Conservation (phyloP, 2,888 invertebrate genomes). For the Elmis aenea region DNA sequence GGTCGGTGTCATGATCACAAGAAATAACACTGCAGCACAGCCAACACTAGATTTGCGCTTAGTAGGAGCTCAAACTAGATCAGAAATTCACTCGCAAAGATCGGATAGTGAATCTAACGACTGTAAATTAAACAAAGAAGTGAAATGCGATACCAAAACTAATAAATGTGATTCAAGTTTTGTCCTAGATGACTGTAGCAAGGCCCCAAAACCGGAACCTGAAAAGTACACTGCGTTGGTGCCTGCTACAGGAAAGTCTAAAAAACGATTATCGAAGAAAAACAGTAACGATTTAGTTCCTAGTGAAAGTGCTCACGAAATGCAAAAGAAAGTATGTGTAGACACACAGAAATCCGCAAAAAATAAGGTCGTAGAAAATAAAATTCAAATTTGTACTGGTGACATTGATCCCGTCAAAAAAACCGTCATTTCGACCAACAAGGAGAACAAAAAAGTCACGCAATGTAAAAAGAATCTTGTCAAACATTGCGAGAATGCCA, state of each 20-base stretch:
- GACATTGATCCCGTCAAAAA: conserved; percentile 15
- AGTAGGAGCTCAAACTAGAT: conserved; percentile 48
- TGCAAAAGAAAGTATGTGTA: conserved; percentile 23
- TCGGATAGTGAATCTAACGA: conserved; percentile 36
- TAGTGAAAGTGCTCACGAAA: conserved; percentile 11
- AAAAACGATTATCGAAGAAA: conserved; percentile 38
- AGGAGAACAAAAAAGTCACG: conserved; percentile 17
- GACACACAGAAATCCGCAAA: conserved; percentile 9
- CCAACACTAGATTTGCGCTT: conserved; percentile 60
- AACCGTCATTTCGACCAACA: conserved; percentile 17
- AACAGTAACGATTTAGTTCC: conserved; percentile 28
- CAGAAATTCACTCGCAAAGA: conserved; percentile 37
- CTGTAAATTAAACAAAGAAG: conserved; percentile 48
- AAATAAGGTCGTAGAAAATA: conserved; percentile 12
- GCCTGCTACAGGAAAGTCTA: conserved; percentile 39
- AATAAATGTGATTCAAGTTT: conserved; percentile 9
- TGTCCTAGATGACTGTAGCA: conserved; percentile 12
- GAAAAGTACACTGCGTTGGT: conserved; percentile 37
- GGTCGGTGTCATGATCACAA: conserved; percentile 46
- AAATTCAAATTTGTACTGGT: conserved; percentile 6
- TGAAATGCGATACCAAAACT: conserved; percentile 25
- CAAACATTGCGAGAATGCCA: conserved; percentile 15
- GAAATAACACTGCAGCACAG: conserved; percentile 52
- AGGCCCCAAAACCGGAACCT: conserved; percentile 26
- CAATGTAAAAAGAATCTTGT: conserved; percentile 21